Evolutionary conservation across 1,140 invertebrate species (phyloP).

Genomic region (Drosophila novamexicana): DNA sequence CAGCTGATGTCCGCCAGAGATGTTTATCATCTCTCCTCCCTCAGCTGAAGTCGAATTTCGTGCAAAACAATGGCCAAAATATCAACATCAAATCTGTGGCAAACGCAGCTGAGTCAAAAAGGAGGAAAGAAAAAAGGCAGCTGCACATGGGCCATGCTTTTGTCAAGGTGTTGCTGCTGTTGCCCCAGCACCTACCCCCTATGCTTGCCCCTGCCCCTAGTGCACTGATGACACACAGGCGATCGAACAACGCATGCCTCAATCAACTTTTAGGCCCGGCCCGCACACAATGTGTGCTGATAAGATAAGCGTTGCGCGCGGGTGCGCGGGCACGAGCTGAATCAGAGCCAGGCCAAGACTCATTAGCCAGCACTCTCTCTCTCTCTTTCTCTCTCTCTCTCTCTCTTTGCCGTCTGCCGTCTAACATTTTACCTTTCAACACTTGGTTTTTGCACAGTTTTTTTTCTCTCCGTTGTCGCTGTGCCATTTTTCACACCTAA

Average conservation of each 20-base stretch:
- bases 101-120: slow-evolving; percentile 8
- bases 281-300: slow-evolving; percentile 35
- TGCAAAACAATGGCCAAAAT: slow-evolving; percentile 2
- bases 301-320: slow-evolving; percentile 33
- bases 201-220: neutral
- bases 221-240: slow-evolving; percentile 30
- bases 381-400: neutral
- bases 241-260: slow-evolving; percentile 31
- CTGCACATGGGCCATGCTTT: slow-evolving; percentile 1
- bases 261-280: slow-evolving; percentile 40
- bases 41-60: neutral
- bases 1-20: slow-evolving; percentile 4
- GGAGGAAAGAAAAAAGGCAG: neutral
- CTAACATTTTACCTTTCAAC: slow-evolving; percentile 4
- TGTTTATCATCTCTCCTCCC: neutral
- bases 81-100: neutral
- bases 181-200: slow-evolving; percentile 2
- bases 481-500: slow-evolving; percentile 66
- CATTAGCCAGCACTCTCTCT: slow-evolving; percentile 5
- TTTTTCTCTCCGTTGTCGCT: slow-evolving; percentile 15
- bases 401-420: neutral
- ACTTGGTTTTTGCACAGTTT: slow-evolving; percentile 13
- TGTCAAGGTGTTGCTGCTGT: slow-evolving; percentile 1
- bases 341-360: slow-evolving; percentile 36
- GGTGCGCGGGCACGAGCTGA: slow-evolving; percentile 19